These are phyloP conservation scores for Spilosoma lubricipeda DNA, from an alignment of 2,888 invertebrate genomes.

Conservation along the genomic window DNA sequence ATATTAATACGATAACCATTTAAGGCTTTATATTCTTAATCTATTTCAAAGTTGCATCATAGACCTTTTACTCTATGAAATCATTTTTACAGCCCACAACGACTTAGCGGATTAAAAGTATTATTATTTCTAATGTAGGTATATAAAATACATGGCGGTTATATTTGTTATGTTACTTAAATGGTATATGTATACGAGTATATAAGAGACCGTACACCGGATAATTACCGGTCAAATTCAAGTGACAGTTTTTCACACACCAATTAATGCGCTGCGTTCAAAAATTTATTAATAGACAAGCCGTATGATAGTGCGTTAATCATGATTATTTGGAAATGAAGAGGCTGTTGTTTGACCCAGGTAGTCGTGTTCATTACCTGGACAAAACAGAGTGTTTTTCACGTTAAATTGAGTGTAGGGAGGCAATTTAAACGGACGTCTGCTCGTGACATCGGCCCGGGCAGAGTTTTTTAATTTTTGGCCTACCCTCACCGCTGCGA, in stretches of 20 bases:
- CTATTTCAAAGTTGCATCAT: too few relatives aligned
- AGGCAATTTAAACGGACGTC: conserved; percentile 79
- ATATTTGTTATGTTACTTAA: too few relatives aligned
- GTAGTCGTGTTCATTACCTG: conserved; percentile 75
- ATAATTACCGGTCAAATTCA: too few relatives aligned
- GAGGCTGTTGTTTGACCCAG: conserved; percentile 59
- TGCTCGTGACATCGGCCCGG: conserved; percentile 77
- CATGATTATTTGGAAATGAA: conserved; percentile 56
- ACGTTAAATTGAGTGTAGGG: conserved; percentile 83
- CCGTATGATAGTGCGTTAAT: conserved; percentile 45
- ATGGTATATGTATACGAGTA: too few relatives aligned
- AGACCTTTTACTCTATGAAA: too few relatives aligned
- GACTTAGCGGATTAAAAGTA: too few relatives aligned
- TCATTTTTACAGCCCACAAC: too few relatives aligned
- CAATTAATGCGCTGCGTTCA: neutral
- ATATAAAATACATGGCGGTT: too few relatives aligned
- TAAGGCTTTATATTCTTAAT: too few relatives aligned
- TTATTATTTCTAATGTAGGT: too few relatives aligned
- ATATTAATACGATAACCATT: too few relatives aligned
- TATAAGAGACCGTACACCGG: too few relatives aligned
- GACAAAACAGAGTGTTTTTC: conserved; percentile 83
- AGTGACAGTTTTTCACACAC: neutral
- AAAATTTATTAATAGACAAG: neutral
- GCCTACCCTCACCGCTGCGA: conserved; percentile 55
- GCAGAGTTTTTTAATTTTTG: conserved; percentile 81